Conservation (phyloP, 2,113 vertebrate genomes). For the Ahaetulla prasina region DNA sequence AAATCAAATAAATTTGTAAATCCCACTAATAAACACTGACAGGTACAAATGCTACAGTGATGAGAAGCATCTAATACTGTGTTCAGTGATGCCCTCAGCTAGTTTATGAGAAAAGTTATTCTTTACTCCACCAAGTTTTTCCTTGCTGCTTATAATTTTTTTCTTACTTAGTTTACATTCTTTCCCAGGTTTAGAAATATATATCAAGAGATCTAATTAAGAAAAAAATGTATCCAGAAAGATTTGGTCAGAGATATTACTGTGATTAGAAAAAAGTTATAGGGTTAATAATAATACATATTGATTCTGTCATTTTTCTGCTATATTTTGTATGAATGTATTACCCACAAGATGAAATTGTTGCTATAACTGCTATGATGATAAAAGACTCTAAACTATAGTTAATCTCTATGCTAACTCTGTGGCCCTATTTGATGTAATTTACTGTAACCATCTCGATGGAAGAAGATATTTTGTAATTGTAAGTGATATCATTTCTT, state of each 20-base stretch:
- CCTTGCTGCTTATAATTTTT: neutral
- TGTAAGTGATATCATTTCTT: neutral
- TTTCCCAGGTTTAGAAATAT: conserved; percentile 27
- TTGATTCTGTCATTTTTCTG: neutral
- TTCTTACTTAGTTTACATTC: conserved; percentile 21
- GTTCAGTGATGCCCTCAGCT: neutral
- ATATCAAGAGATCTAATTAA: conserved; percentile 23
- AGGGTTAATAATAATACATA: neutral
- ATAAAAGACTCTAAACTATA: neutral
- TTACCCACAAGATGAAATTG: neutral
- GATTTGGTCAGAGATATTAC: conserved; percentile 36
- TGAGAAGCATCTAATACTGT: neutral
- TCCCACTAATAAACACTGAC: conserved; percentile 23
- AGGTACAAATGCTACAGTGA: conserved; percentile 5
- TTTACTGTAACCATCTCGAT: conserved; percentile 2
- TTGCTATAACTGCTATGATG: neutral
- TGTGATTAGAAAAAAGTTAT: neutral
- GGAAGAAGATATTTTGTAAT: neutral
- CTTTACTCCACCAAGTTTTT: conserved; percentile 33
- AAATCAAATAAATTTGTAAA: conserved; percentile 2
- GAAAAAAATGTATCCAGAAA: neutral
- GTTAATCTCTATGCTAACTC: neutral
- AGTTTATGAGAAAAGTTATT: conserved; percentile 11
- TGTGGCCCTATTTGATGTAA: neutral
- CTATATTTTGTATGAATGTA: neutral